Conservation (phyloP, 2,888 invertebrate species). For the Caradrina kadenii region DNA sequence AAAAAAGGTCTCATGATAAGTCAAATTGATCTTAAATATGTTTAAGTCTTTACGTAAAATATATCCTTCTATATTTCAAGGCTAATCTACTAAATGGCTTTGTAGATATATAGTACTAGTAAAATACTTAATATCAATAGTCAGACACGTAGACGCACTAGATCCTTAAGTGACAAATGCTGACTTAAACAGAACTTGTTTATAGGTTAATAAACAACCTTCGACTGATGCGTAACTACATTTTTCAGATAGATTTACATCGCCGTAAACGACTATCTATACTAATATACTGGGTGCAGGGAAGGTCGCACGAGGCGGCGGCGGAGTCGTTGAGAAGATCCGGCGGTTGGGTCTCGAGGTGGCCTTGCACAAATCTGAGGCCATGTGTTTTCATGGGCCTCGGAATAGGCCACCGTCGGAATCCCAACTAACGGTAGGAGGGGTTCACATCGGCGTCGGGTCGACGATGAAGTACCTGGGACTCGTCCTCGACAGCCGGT, state of each 20-base stretch:
- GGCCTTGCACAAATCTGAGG: no score
- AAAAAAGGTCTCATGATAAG: slow-evolving; percentile 1
- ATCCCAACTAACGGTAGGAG: no score
- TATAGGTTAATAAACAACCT: not conserved
- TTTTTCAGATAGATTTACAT: not conserved
- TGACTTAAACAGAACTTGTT: not conserved
- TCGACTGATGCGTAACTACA: not conserved
- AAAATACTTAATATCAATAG: not conserved
- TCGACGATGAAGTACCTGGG: no score
- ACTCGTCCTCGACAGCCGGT: no score
- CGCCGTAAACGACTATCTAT: not conserved
- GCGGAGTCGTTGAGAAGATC: no score
- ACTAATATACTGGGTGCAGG: no score
- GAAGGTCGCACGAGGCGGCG: no score
- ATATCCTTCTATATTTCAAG: slow-evolving; percentile 22
- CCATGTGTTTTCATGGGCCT: no score
- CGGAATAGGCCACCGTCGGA: no score
- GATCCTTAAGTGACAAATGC: not conserved
- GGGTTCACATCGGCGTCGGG: no score
- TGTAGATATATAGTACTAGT: slow-evolving; percentile 6
- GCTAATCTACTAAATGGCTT: slow-evolving; percentile 25
- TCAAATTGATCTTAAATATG: slow-evolving; percentile 23
- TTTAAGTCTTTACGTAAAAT: slow-evolving; percentile 29
- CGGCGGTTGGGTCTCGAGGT: no score
- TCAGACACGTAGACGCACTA: not conserved